Conservation (phyloP, 2,888 invertebrate species). For the Noctua fimbriata region DNA sequence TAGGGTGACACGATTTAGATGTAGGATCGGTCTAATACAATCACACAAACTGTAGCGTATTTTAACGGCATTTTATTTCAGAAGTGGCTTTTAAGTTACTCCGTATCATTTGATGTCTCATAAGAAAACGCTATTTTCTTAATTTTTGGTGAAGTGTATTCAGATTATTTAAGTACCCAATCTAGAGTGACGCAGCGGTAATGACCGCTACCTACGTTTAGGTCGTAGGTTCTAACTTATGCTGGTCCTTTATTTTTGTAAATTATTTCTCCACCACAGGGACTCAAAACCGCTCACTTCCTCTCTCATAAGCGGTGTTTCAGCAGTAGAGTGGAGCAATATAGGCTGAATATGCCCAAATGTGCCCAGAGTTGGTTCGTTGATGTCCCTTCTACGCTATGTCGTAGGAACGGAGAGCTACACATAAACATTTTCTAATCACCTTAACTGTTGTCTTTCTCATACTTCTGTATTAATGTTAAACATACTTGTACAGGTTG, state of each 20-base stretch:
- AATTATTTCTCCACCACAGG: too few species aligned
- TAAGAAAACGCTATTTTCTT: background rate
- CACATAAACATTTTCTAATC: too few species aligned
- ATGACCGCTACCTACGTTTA: too few species aligned
- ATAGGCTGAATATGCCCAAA: background rate
- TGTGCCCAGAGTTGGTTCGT: background rate
- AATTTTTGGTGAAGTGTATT: too few species aligned
- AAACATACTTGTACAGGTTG: background rate
- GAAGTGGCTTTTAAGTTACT: background rate
- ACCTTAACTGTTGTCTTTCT: too few species aligned
- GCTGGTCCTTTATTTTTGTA: too few species aligned
- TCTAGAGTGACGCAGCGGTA: background rate
- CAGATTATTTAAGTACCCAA: background rate
- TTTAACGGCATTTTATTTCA: background rate
- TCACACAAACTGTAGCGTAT: background rate
- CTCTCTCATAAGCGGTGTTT: background rate
- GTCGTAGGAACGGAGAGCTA: too few species aligned
- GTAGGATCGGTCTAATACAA: background rate
- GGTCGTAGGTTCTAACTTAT: too few species aligned
- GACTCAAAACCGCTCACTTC: background rate
- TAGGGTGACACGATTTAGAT: background rate
- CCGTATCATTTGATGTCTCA: background rate
- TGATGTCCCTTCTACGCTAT: background rate
- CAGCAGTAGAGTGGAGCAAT: background rate
- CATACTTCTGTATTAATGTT: background rate